Evolutionary conservation across 1,140 invertebrate species (phyloP).

Genomic region (Araneus ventricosus): DNA sequence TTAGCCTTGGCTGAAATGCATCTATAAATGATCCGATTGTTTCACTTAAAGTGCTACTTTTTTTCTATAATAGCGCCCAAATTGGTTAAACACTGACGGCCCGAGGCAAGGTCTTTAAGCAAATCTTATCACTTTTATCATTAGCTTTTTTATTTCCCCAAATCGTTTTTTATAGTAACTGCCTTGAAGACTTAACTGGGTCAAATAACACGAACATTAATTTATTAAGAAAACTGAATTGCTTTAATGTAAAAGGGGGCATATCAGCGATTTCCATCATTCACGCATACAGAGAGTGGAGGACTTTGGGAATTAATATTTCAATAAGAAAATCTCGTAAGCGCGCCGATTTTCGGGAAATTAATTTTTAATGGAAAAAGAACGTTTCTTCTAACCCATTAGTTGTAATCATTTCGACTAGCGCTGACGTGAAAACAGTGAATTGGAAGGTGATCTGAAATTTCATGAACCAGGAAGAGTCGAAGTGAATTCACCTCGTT

Average conservation of each 20-base stretch:
- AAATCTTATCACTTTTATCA: conserved; percentile 40
- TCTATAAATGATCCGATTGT: conserved; percentile 71
- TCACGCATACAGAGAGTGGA: not conserved
- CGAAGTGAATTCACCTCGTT: too few relatives aligned
- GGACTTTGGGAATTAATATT: too few relatives aligned
- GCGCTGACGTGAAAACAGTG: too few relatives aligned
- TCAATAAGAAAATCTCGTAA: not conserved
- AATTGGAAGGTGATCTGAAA: too few relatives aligned
- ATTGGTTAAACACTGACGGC: conserved; percentile 56
- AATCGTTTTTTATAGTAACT: conserved; percentile 40
- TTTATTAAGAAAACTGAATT: conserved; percentile 38
- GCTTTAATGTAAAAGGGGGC: not conserved
- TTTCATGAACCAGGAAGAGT: too few relatives aligned
- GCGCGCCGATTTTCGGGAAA: not conserved
- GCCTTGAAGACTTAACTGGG: conserved; percentile 65
- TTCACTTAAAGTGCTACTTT: conserved; percentile 50
- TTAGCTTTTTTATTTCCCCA: not conserved
- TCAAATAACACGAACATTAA: conserved; percentile 56
- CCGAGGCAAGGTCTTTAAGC: conserved; percentile 54
- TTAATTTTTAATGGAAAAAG: not conserved
- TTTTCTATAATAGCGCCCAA: conserved; percentile 61
- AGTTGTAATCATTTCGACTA: too few relatives aligned
- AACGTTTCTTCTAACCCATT: not conserved
- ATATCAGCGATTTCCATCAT: conserved; percentile 1
- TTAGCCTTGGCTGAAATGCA: conserved; percentile 58